These are phyloP conservation scores for Tribolium madens DNA, from an alignment of 1,140 invertebrate species.

Conservation along the genomic window DNA sequence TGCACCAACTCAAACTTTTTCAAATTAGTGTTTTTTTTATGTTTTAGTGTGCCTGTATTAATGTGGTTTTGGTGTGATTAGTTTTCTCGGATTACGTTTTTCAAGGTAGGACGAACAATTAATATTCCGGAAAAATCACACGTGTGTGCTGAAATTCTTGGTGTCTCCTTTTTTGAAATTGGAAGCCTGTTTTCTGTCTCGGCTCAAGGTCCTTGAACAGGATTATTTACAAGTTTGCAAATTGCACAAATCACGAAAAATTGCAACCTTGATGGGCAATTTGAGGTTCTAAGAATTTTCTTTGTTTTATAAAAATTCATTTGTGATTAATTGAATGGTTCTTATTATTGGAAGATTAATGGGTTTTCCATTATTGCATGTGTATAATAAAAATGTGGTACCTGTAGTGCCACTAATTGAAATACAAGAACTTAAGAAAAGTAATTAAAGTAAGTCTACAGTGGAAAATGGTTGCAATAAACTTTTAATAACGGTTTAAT, in stretches of 20 bases:
- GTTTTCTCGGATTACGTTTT: not conserved
- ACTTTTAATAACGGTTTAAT: not conserved
- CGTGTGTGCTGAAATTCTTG: not conserved
- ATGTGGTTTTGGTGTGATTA: not conserved
- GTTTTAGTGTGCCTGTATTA: not conserved
- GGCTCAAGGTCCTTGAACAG: not conserved
- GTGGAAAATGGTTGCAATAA: not conserved
- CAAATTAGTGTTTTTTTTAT: not conserved
- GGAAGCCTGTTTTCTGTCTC: not conserved
- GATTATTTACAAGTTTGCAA: not conserved
- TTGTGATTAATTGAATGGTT: no score
- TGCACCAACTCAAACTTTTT: not conserved
- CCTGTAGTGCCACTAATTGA: not conserved
- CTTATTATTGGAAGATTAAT: not conserved
- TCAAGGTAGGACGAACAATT: not conserved
- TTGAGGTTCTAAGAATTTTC: no score
- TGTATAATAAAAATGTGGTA: conserved; percentile 5
- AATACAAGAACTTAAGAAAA: not conserved
- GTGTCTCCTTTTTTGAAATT: not conserved
- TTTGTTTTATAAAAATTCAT: no score
- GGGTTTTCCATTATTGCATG: no score
- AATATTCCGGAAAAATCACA: not conserved
- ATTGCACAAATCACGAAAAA: not conserved
- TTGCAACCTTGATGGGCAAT: not conserved
- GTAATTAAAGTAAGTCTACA: not conserved